Evolutionary conservation across 2,113 vertebrate species (phyloP), one percentile per base, ranked within the genome.

Genomic region (Tichodroma muraria): DNA sequence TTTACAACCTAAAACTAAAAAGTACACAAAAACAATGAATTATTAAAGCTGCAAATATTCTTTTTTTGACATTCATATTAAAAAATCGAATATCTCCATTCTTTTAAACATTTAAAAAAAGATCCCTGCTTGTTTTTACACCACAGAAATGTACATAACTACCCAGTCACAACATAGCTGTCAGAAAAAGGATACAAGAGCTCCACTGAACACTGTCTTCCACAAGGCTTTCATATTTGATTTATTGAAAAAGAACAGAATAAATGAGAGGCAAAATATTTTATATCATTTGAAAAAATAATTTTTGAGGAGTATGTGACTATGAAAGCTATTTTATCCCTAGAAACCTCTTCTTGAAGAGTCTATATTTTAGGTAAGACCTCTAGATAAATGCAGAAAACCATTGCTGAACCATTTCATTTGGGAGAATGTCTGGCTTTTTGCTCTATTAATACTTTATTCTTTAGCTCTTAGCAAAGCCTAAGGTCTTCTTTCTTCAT

Each of bases 1-100:
- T 94, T 95, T 96, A 96, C 86, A 96, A 66, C 23, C 8, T 11
- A 72, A 93, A 88, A 50, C 52, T n/a, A 85, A 94, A 66, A 94
- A 88, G 27, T 84, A 84, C 91, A 89, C 2, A 6, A 82, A 95
- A 91, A 81, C 49, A 87, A 94, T 95, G 70, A 97, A 96, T 94
- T 96, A 88, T 92, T 94, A 88, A 96, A 93, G 89, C 22, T 1
- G 5, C 56, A 88, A 88, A 93, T 85, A 89, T 54, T 81, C 65
- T 47, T 66, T 68, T 86, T 91, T 89, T 18, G 6, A 89, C 61
- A 88, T 66, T 31, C 21, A 65, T 37, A 42, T 38, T n/a, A 47
- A 73, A 94, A 93, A 87, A 66, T 65, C 64, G 93, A 79, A 76
- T 90, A 65, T 24, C 66, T 70, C 27, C 24, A 35, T 68, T 95